Base-by-base conservation (phyloP, 2,888 invertebrate genomes). In the Mesorhabditis sp. region DNA sequence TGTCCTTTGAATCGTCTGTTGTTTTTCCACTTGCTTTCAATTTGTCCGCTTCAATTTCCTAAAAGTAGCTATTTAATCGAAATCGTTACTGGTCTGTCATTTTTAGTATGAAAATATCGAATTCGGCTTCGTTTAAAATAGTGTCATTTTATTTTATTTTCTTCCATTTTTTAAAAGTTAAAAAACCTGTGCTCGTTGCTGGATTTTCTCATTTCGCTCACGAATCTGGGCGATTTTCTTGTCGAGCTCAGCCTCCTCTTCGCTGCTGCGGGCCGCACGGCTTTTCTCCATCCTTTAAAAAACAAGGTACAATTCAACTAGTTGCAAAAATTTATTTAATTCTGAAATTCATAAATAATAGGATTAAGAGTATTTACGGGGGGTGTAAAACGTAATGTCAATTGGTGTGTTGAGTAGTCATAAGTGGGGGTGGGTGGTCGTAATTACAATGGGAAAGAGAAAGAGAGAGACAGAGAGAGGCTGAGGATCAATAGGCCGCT, bases 191-290 rank as follows among this genome's bases (percentile, higher is more conserved):
- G 73, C 72, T 62, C 77, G 72, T 68, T 78, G 74, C 69, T 76
- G 76, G 71, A 78, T 76, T 68, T 77, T 75, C 68, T 68, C 75
- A 75, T 79, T 79, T 67, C 76, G 78, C 76, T 78, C 78, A 75
- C 79, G 72, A 68, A 79, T 79, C 70, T 76, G 75, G 65, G 79
- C 79, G 72, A 79, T 79, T 71, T 76, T 78, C 67, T 74, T 74
- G 69, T 79, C 79, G 68, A 79, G 73, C 69, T 78, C 76, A 44
- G 68, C 73, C 61, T 79, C 79, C 65, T 78, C 76, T 68, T 78
- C 79, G 45, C 68, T 62, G 43, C 72, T 72, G 65, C 75, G 72
- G 44, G 72, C 71, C 70, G 73, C 73, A 5, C 72, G 70, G 13
- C 68, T 42, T 43, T 74, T 71, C 74, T 71, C 72, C 65, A 63